phyloP scores from a whole-genome alignment of 2,797 vertebrate genomes.

The Falco cherrug region DNA sequence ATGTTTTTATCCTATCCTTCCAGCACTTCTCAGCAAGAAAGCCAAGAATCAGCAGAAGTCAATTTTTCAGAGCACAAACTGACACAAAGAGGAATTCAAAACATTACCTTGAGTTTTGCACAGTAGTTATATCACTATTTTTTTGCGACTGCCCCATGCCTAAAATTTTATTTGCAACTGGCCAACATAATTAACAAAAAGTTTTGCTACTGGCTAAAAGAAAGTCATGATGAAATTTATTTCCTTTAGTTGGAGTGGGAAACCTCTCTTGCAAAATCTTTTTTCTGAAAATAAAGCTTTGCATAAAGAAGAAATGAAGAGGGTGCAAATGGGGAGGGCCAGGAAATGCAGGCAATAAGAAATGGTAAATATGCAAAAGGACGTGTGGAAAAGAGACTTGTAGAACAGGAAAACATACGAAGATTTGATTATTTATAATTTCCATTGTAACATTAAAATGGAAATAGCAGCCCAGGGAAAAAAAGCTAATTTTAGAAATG shows the following conservation, averaged over 20 bases:
- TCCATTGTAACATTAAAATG: not conserved
- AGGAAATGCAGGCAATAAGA: not conserved
- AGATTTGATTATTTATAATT: not conserved
- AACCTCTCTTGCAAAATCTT: not conserved
- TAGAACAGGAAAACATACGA: not conserved
- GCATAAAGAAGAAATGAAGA: not conserved
- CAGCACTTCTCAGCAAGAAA: not conserved
- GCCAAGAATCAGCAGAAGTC: not conserved
- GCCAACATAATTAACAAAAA: not conserved
- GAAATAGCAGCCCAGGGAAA: not conserved
- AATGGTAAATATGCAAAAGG: not conserved
- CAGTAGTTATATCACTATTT: rapidly evolving
- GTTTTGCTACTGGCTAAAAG: not conserved
- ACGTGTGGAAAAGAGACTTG: not conserved
- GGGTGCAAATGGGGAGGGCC: not conserved
- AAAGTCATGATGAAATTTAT: not conserved
- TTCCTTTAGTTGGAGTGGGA: not conserved
- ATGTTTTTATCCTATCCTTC: not conserved
- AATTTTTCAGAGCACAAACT: not conserved
- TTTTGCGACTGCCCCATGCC: not conserved
- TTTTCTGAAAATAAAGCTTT: not conserved
- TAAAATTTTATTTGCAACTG: not conserved
- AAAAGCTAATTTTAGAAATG: not conserved
- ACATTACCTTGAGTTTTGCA: not conserved
- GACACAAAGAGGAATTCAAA: not conserved